Evolutionary conservation across 2,888 invertebrate genomes (phyloP).

Genomic region (Nemotelus nigrinus): DNA sequence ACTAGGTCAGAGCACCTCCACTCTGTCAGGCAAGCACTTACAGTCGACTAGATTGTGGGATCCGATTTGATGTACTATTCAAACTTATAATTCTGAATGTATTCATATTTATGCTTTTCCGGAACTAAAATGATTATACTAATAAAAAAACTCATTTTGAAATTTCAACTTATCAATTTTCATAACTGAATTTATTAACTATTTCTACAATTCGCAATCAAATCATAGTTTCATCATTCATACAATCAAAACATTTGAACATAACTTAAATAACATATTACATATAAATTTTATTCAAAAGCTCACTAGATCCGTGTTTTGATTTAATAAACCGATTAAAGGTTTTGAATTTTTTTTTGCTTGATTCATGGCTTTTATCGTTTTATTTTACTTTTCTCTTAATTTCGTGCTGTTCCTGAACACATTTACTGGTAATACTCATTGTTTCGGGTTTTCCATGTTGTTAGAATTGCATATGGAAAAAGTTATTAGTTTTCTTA

Average conservation of each 20-base stretch:
- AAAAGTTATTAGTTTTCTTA: constrained; percentile 6
- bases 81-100: no score
- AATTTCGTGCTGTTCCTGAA: constrained; percentile 26
- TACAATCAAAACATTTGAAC: constrained; percentile 8
- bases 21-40: no score
- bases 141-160: neutral
- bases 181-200: constrained; percentile 21
- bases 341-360: no score
- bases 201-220: constrained; percentile 19
- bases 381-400: no score
- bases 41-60: no score
- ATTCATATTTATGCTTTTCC: no score
- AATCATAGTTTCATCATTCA: constrained; percentile 9
- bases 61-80: no score
- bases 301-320: neutral
- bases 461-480: neutral
- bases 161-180: constrained; percentile 6
- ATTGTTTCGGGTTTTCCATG: neutral
- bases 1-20: no score
- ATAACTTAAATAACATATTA: constrained; percentile 13
- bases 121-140: no score
- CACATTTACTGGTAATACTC: constrained; percentile 37
- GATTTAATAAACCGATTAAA: no score
- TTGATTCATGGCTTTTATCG: no score
- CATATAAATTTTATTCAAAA: constrained; percentile 21